Conservation (phyloP, 2,113 vertebrate genomes). For the Tyrannus savana region DNA sequence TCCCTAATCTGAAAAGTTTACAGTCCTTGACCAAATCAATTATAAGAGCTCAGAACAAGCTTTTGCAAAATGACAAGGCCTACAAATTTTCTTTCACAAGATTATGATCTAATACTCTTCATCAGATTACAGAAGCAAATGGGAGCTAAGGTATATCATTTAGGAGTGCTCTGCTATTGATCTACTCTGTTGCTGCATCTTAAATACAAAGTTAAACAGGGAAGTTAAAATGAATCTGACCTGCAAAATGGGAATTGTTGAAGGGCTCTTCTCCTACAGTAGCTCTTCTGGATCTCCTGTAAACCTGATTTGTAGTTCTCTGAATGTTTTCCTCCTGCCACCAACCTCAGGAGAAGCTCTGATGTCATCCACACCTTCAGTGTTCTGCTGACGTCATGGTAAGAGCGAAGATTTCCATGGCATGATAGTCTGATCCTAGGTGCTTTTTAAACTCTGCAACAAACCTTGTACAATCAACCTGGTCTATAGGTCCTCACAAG, state of each 20-base stretch:
- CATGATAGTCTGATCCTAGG: too few relatives aligned
- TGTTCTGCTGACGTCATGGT: neutral
- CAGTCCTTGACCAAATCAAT: neutral
- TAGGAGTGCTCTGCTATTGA: neutral
- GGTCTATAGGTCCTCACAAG: neutral
- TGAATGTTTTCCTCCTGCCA: neutral
- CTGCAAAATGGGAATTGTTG: neutral
- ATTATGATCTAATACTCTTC: neutral
- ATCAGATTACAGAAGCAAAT: neutral
- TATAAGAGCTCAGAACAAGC: neutral
- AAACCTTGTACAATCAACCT: neutral
- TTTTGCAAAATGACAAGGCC: neutral
- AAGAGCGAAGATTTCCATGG: neutral
- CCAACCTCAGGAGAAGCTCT: neutral
- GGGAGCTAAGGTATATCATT: rapidly evolving
- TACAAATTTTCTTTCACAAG: neutral
- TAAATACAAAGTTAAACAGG: neutral
- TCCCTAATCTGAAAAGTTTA: neutral
- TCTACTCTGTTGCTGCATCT: neutral
- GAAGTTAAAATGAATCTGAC: neutral
- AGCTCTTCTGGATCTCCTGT: neutral
- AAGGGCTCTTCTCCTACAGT: neutral
- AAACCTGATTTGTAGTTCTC: neutral
- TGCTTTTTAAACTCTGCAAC: neutral
- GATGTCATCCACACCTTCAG: rapidly evolving